Conservation (phyloP, 2,797 vertebrate genomes). For the Rhinatrema bivittatum region DNA sequence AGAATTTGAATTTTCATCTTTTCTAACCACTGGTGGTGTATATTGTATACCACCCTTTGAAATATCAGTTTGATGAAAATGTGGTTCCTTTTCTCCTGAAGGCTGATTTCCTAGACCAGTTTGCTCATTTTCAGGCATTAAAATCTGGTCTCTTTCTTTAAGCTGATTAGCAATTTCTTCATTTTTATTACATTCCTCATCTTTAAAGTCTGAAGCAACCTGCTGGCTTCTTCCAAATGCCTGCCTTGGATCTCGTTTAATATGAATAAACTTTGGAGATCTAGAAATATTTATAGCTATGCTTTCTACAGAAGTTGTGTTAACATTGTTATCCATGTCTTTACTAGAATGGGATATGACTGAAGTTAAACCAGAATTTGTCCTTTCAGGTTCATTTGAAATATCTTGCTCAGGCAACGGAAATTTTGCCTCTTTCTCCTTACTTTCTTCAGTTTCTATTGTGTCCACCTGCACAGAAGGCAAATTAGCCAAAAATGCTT, state of each 20-base stretch:
- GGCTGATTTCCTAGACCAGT: slow-evolving; percentile 29
- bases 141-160: slow-evolving; percentile 14
- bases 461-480: slow-evolving; percentile 55
- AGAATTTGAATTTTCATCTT: slow-evolving; percentile 44
- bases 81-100: slow-evolving; percentile 31
- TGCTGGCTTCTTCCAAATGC: slow-evolving; percentile 76
- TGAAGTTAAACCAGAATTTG: slow-evolving; percentile 33
- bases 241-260: slow-evolving; percentile 65
- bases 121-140: slow-evolving; percentile 27
- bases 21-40: slow-evolving; percentile 32
- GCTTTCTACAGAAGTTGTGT: slow-evolving; percentile 28
- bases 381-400: slow-evolving; percentile 35
- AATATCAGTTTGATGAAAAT: slow-evolving; percentile 23
- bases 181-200: slow-evolving; percentile 39
- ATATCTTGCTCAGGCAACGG: slow-evolving; percentile 42
- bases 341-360: slow-evolving; percentile 36
- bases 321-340: slow-evolving; percentile 29
- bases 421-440: slow-evolving; percentile 43
- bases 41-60: slow-evolving; percentile 14
- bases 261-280: slow-evolving; percentile 58
- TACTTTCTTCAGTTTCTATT: slow-evolving; percentile 54
- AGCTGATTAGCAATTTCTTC: slow-evolving; percentile 40
- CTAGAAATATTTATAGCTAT: slow-evolving; percentile 35
- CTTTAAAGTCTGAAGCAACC: slow-evolving; percentile 45
- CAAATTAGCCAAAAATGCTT: slow-evolving; percentile 79